Percentiles rank a stretch among this genome's conserved stretches.
Evolutionary conservation across 2,888 invertebrate genomes (phyloP).

Genomic region (Eupithecia inturbata): DNA sequence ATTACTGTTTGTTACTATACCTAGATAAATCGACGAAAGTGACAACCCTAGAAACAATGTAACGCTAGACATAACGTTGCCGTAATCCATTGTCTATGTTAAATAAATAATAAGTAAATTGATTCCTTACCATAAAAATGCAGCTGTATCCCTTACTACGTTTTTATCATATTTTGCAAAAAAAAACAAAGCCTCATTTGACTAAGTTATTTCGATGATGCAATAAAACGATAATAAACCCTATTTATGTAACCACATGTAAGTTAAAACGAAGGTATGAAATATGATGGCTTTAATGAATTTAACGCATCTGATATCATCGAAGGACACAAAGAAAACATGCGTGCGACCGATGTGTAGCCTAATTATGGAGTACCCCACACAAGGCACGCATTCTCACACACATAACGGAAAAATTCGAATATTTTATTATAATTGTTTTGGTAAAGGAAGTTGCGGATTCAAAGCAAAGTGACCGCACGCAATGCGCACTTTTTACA

Average conservation of each 20-base stretch:
- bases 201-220: slow-evolving; percentile 36
- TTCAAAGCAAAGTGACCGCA: slow-evolving; percentile 68
- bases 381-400: slow-evolving; percentile 62
- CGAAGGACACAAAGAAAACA: slow-evolving; percentile 60
- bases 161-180: slow-evolving; percentile 53
- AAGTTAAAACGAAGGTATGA: slow-evolving; percentile 16
- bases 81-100: slow-evolving; percentile 78
- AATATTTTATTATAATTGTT: slow-evolving; percentile 64
- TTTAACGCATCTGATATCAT: slow-evolving; percentile 55
- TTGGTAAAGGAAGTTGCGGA: slow-evolving; percentile 74
- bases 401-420: slow-evolving; percentile 58
- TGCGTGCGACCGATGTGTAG: slow-evolving; percentile 59
- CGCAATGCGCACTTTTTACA: slow-evolving; percentile 48
- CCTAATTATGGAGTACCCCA: slow-evolving; percentile 36
- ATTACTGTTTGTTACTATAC: not conserved
- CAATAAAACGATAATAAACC: slow-evolving; percentile 34
- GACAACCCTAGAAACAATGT: slow-evolving; percentile 33
- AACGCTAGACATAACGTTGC: slow-evolving; percentile 29
- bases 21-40: not conserved
- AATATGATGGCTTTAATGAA: slow-evolving; percentile 38
- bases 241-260: slow-evolving; percentile 13
- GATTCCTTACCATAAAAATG: slow-evolving; percentile 60
- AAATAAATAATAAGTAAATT: slow-evolving; percentile 70
- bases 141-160: slow-evolving; percentile 54
- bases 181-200: slow-evolving; percentile 33